A percentile compares a stretch with the other conserved stretches of the same genome.
Evolutionary conservation across 2,113 vertebrate genomes (phyloP).

Genomic region (Illadopsis cleaveri): DNA sequence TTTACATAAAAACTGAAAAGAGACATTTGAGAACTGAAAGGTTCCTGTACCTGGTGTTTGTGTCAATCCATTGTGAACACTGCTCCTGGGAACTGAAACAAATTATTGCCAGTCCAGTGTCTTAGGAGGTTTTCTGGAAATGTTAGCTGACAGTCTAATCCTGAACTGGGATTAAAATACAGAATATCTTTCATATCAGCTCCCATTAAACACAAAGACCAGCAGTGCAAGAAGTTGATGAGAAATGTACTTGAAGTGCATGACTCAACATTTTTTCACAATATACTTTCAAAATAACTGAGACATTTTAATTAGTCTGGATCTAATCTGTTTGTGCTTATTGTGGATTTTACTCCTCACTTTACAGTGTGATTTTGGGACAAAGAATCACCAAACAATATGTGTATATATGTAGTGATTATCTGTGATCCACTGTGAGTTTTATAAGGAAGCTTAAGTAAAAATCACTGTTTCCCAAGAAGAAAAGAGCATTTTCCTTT

Average conservation of each 20-base stretch:
- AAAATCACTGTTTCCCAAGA: not conserved
- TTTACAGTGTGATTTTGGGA: not conserved
- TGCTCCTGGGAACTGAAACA: not conserved
- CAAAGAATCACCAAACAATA: not conserved
- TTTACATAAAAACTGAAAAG: not conserved
- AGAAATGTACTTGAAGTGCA: not conserved
- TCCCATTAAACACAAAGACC: not conserved
- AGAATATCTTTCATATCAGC: not conserved
- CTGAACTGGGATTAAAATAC: not conserved
- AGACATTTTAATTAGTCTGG: not conserved
- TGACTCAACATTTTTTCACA: not conserved
- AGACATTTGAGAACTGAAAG: not conserved
- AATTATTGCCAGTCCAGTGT: not conserved
- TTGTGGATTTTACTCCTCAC: not conserved
- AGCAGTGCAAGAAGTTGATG: not conserved
- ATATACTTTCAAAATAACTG: not conserved
- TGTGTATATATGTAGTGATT: not conserved
- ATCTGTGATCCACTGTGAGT: not conserved
- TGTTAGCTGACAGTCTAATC: not conserved
- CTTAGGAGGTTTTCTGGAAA: not conserved
- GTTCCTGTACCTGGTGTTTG: not conserved
- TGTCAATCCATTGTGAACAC: not conserved
- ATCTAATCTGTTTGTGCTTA: not conserved
- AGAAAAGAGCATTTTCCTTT: not conserved
- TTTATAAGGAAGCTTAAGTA: not conserved